These are phyloP conservation scores for Nothura maculosa DNA, from an alignment of 2,797 vertebrate genomes.

Conservation along the genomic window DNA sequence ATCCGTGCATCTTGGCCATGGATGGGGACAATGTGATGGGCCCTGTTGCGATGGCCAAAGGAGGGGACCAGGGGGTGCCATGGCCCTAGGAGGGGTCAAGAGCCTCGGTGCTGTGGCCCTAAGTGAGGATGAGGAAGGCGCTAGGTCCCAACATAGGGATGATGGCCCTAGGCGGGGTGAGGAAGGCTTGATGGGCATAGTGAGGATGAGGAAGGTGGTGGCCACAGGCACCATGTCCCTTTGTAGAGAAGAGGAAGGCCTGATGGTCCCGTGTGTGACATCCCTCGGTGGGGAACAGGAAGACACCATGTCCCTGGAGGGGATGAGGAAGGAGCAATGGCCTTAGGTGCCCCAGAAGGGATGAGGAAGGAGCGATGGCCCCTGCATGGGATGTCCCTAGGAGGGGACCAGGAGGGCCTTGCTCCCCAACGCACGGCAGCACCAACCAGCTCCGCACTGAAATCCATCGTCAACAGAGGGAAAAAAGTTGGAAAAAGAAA, in stretches of 20 bases:
- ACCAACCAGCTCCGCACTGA: not conserved
- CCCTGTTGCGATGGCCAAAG: no score
- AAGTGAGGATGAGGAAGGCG: not conserved
- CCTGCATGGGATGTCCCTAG: not conserved
- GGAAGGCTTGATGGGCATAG: not conserved
- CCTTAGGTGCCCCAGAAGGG: not conserved
- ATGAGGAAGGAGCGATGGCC: not conserved
- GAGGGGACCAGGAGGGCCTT: not conserved
- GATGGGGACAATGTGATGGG: no score
- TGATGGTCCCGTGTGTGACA: accelerated
- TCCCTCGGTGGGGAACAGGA: not conserved
- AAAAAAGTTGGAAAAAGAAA: not conserved
- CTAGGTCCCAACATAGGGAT: not conserved
- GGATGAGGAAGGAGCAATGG: not conserved
- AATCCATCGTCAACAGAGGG: not conserved
- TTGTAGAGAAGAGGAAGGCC: no score
- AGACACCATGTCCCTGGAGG: not conserved
- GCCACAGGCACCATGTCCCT: no score
- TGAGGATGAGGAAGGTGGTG: not conserved
- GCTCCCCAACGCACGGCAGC: not conserved
- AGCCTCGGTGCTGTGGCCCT: not conserved
- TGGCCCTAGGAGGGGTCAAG: no score
- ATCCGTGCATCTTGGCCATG: no score
- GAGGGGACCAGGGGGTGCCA: not conserved
- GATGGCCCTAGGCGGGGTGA: not conserved